phyloP scores from a whole-genome alignment of 2,113 vertebrate genomes.

The Pomatostomus ruficeps region DNA sequence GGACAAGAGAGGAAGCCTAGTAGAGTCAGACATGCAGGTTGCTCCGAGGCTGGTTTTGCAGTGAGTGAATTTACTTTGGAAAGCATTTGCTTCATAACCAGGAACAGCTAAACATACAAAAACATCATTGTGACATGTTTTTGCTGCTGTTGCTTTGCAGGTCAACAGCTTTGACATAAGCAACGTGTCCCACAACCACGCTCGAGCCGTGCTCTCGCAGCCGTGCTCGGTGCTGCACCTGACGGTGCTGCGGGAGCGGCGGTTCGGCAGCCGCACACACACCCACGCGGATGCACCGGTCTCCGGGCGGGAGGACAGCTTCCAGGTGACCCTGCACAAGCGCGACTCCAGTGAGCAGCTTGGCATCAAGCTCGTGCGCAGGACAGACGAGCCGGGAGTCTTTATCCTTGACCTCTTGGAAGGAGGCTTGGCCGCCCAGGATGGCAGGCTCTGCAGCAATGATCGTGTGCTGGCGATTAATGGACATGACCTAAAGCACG shows the following conservation, averaged over 20 bases:
- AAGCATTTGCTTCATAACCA: neutral
- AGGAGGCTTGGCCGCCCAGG: conserved; percentile 91
- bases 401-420: conserved; percentile 94
- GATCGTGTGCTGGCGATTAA: conserved; percentile 93
- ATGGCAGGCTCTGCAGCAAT: conserved; percentile 88
- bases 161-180: conserved; percentile 96
- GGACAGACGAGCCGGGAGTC: conserved; percentile 91
- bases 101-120: rapidly evolving
- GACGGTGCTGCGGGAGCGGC: conserved; percentile 89
- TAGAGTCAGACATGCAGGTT: neutral
- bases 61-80: neutral
- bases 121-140: neutral
- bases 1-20: neutral
- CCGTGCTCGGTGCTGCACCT: conserved; percentile 88
- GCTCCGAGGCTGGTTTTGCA: neutral
- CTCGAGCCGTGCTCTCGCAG: conserved; percentile 85
- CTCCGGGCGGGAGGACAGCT: conserved; percentile 78
- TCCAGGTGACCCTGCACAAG: conserved; percentile 90
- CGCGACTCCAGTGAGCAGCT: conserved; percentile 91
- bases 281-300: conserved; percentile 57
- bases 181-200: conserved; percentile 92
- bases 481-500: conserved; percentile 90
- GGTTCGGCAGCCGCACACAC: conserved; percentile 79
- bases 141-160: conserved; percentile 48
- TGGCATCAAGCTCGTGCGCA: conserved; percentile 93